These are phyloP conservation scores for Neotragus pygmaeus DNA, from an alignment of 2,113 vertebrate genomes.

Conservation along the genomic window DNA sequence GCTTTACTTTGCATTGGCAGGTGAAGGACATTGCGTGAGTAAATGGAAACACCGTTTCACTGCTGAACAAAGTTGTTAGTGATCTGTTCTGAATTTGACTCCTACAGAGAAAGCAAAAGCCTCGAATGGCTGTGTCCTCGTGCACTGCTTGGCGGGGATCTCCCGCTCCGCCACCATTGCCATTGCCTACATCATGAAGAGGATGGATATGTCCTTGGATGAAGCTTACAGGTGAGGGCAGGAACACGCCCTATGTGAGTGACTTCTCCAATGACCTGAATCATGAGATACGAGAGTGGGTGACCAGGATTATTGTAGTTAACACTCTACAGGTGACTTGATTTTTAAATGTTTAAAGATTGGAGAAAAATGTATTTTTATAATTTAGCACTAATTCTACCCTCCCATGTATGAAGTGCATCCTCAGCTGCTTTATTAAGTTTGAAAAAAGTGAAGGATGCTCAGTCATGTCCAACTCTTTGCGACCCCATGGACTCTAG, in stretches of 20 bases:
- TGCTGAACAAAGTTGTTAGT: neutral
- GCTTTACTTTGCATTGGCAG: neutral
- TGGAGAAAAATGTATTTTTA: neutral
- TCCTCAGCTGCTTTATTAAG: neutral
- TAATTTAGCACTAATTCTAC: neutral
- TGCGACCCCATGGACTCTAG: neutral
- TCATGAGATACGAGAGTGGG: neutral
- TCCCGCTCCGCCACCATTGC: conserved; percentile 87
- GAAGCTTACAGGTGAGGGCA: conserved; percentile 86
- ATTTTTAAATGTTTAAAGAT: neutral
- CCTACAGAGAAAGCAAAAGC: conserved; percentile 93
- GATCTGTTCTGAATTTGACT: conserved; percentile 47
- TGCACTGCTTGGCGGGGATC: conserved; percentile 86
- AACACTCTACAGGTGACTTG: neutral
- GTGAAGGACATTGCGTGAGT: neutral
- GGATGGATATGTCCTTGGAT: conserved; percentile 87
- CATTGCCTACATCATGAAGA: conserved; percentile 88
- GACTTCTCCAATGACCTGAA: neutral
- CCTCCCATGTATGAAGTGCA: neutral
- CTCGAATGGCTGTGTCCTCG: conserved; percentile 82
- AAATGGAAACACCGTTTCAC: neutral
- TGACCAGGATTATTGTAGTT: neutral
- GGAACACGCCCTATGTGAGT: accelerated
- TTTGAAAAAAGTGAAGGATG: neutral
- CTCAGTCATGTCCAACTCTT: neutral